Evolutionary conservation across 2,888 invertebrate genomes (phyloP).

Genomic region (Bellardia pandia): DNA sequence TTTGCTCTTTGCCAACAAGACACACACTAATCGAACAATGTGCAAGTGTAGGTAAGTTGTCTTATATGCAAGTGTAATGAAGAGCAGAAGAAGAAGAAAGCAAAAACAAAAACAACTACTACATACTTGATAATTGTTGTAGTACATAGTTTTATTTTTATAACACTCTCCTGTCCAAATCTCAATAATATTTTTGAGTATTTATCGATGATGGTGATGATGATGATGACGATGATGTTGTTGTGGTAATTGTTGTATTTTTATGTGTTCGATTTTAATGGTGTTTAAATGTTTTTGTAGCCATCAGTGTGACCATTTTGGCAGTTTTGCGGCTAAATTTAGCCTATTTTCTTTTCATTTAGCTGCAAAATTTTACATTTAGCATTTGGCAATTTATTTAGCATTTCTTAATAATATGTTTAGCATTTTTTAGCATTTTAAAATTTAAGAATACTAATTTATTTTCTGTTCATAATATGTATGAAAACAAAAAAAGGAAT

Average conservation of each 20-base stretch:
- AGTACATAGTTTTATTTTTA: neutral
- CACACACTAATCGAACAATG: neutral
- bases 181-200: constrained; percentile 37
- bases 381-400: too few species aligned
- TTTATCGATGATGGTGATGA: constrained; percentile 29
- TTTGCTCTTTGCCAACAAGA: constrained; percentile 16
- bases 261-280: constrained; percentile 59
- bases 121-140: constrained; percentile 12
- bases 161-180: constrained; percentile 35
- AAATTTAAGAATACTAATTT: too few species aligned
- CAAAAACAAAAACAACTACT: neutral
- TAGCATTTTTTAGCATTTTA: too few species aligned
- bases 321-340: too few species aligned
- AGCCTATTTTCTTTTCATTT: too few species aligned
- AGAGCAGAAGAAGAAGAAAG: too few species aligned
- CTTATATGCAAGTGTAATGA: constrained; percentile 20
- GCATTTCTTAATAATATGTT: too few species aligned
- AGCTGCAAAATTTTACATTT: too few species aligned
- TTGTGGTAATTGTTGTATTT: constrained; percentile 17
- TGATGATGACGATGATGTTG: constrained; percentile 27
- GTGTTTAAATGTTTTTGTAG: constrained; percentile 66
- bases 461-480: too few species aligned
- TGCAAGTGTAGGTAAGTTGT: constrained; percentile 30
- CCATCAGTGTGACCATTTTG: constrained; percentile 17
- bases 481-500: too few species aligned